Evolutionary conservation across 2,797 vertebrate genomes (phyloP), one percentile per base, ranked within the genome.

Genomic region (Epinephelus coioides): DNA sequence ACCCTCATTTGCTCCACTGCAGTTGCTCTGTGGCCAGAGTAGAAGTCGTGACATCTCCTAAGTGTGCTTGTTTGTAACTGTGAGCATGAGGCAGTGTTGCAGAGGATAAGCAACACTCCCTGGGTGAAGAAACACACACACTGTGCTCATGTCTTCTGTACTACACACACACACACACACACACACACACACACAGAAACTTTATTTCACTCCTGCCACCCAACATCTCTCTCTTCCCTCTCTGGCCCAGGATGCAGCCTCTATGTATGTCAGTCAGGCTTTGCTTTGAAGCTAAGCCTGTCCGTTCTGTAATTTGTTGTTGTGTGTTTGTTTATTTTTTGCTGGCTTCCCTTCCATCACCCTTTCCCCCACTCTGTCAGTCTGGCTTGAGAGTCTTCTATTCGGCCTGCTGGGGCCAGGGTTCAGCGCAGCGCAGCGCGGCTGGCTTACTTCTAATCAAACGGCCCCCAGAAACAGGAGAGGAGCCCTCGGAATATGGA

Each of bases 271-370:
- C 87, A 89, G 68, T 90, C 88, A 89, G 76, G 72, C 82, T 92
- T 87, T 90, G 66, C 78, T 88, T 81, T 83, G 79, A 87, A 69
- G 83, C 78, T 81, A 78, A 89, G 74, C 85, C 86, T 49, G 81
- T 78, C 81, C 73, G 27, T 79, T 82, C 72, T 76, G 73, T 89
- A 69, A 85, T 85, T 88, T 82, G 79, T 86, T 83, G 73, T 56
- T 75, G 66, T 74, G 55, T 38, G 43, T 88, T 83, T 87, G 53
- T 88, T 89, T 90, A 70, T 84, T 79, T 82, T 49, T 61, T 64
- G 27, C 57, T 86, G 73, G 81, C 69, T 78, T 73, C 34, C 44
- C 55, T 76, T 76, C 57, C 54, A 55, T 79, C 54, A 49, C 49
- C 49, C 79, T 71, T 69, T 69, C 40, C 47, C 73, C 54, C 30